phyloP scores from a whole-genome alignment of 2,888 invertebrate genomes.

The Oasisia sp. region DNA sequence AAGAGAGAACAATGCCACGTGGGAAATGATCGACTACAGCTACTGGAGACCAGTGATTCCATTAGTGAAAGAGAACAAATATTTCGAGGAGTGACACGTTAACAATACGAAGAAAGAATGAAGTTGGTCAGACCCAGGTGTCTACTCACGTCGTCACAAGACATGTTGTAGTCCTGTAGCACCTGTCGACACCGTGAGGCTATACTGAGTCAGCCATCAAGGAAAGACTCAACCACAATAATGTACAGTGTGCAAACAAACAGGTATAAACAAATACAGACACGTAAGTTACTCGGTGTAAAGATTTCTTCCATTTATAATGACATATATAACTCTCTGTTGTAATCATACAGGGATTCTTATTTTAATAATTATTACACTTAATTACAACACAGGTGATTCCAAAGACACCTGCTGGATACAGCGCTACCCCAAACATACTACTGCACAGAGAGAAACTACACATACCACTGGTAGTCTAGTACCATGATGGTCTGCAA shows the following conservation, averaged over 20 bases:
- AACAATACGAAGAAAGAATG: background rate
- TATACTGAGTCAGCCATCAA: constrained; percentile 68
- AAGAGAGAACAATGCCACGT: background rate
- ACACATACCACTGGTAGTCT: no score
- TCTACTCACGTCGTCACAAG: constrained; percentile 83
- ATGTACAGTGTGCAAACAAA: constrained; percentile 7
- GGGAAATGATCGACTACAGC: background rate
- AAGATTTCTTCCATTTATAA: background rate
- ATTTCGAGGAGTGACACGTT: background rate
- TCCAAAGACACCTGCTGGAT: no score
- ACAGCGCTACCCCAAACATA: no score
- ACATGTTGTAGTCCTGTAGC: constrained; percentile 96
- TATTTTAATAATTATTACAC: no score
- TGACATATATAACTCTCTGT: no score
- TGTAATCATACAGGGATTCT: no score
- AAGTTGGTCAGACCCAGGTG: background rate
- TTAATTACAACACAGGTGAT: no score
- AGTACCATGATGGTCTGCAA: no score
- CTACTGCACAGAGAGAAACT: no score
- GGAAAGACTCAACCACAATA: constrained; percentile 22
- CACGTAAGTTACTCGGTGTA: no score
- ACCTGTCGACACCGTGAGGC: constrained; percentile 90
- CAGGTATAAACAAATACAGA: background rate
- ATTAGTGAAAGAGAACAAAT: background rate
- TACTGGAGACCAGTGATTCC: background rate